Evolutionary conservation across 2,113 vertebrate genomes (phyloP), one percentile per base, ranked within the genome.

Genomic region (Rissa tridactyla): DNA sequence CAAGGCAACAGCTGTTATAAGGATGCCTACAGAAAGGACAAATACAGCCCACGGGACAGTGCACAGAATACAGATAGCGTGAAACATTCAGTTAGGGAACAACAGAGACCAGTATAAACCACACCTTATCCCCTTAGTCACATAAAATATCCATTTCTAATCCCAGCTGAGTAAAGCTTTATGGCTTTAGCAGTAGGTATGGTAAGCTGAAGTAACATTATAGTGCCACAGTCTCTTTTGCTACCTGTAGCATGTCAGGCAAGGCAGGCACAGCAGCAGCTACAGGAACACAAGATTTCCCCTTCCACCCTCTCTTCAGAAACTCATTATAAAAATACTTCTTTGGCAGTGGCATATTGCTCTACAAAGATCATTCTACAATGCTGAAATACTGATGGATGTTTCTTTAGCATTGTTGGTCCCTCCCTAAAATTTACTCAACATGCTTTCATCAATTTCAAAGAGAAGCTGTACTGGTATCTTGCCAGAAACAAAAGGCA

Each of bases 91-190:
- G 26, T 65, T 2, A 80, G 66, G 34, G 66, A 85, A 44, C 26
- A 34, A 44, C 26, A 34, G 0, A 77, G 23, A 87, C 23, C 23
- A 40, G 81, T 8, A 34, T 30, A 92, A 96, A 60, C 73, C 77
- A 75, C 47, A 82, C 60, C 73, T 73, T 75, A 92, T 34, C 38
- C 60, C 76, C 54, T 75, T 34, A 65, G 44, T 44, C 44, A 44
- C 36, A 38, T 70, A 29, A 62, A 81, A 51, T 9, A 83, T 4
- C 66, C 27, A 47, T 69, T 93, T 83, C 78, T 92, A 93, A 90
- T 95, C 82, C 65, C 14, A 81, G 60, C 51, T 23, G 36, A 76
- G 36, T 20, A 89, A 86, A 70, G 61, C 86, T 83, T 92, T 47
- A 64, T 21, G 46, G 73, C 52, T 94, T 88, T 82, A 85, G 58